These are phyloP conservation scores for Rotaria socialis DNA, from an alignment of 2,888 invertebrate species.

Conservation along the genomic window DNA sequence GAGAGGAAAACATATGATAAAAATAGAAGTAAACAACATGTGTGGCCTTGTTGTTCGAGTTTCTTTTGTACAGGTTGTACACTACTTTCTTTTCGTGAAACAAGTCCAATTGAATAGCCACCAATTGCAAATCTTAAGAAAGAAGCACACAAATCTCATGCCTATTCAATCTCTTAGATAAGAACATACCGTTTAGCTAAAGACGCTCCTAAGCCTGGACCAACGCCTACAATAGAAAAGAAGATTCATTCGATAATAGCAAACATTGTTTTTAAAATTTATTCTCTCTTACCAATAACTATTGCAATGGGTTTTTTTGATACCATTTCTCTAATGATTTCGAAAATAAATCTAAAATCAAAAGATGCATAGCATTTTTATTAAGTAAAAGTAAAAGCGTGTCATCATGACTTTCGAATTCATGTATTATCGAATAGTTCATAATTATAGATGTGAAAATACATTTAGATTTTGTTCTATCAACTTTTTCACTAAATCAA, in stretches of 20 bases:
- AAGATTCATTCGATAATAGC: background rate
- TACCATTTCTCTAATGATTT: background rate
- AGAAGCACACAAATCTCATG: background rate
- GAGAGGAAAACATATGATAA: background rate
- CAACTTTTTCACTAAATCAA: background rate
- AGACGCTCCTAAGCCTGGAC: conserved; percentile 6
- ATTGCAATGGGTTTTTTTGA: background rate
- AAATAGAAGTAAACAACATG: background rate
- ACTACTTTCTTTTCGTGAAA: background rate
- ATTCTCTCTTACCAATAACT: background rate
- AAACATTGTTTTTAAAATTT: background rate
- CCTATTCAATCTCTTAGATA: background rate
- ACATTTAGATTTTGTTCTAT: background rate
- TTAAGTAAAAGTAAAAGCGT: background rate
- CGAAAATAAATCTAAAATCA: background rate
- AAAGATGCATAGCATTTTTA: background rate
- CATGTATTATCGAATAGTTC: background rate
- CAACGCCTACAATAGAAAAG: background rate
- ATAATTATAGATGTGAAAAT: background rate
- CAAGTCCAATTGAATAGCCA: conserved; percentile 12
- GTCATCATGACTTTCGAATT: background rate
- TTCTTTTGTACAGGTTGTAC: background rate
- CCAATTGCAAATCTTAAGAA: background rate
- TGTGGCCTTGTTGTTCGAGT: background rate
- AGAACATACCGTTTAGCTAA: background rate